Evolutionary conservation across 2,113 vertebrate genomes (phyloP), one percentile per base, ranked within the genome.

Genomic region (Anthoscopus minutus): DNA sequence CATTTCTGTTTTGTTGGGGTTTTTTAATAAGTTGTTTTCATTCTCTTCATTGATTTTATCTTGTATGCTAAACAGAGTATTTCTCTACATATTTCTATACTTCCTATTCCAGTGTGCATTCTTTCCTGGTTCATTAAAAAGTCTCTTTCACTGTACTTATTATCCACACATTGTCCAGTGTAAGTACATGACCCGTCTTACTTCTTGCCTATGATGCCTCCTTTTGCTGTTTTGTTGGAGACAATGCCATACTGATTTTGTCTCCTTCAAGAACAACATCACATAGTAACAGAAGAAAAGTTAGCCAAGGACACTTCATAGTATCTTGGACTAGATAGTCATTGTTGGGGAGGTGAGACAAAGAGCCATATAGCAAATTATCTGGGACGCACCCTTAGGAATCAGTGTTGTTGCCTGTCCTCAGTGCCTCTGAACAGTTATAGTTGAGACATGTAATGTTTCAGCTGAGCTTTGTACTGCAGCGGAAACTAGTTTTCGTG

Each of bases 301-400:
- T 58, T 79, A 38, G 51, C 62, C 76, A 22, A 27, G 44, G 30
- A 60, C 19, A 28, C 23, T 76, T 69, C 31, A 25, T 64, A 62
- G 40, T 15, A n/a, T 24, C 22, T 47, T 47, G 28, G 51, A 30
- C 30, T 7, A 15, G 42, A 45, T 13, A 64, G 40, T 69, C 22
- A 37, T 9, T 56, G 28, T 12, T 78, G 60, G 30, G 13, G 33
- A 50, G 13, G n/a, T 30, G 64, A 86, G 50, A 22, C 2, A 4
- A 51, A 72, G 8, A 47, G 53, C 15, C 35, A 24, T 15, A 7
- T 5, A 77, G 40, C 7, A 35, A 56, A 71, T 60, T 71, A 64
- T 33, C 6, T 77, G 37, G 48, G 31, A 28, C 1, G 1, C 10
- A 18, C 15, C 2, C 1, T 21, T 58, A n/a, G 15, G 37, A 69